A percentile compares a stretch with the other conserved stretches of the same genome.
Conservation (phyloP, 2,888 invertebrate genomes). For the Metellina segmentata region DNA sequence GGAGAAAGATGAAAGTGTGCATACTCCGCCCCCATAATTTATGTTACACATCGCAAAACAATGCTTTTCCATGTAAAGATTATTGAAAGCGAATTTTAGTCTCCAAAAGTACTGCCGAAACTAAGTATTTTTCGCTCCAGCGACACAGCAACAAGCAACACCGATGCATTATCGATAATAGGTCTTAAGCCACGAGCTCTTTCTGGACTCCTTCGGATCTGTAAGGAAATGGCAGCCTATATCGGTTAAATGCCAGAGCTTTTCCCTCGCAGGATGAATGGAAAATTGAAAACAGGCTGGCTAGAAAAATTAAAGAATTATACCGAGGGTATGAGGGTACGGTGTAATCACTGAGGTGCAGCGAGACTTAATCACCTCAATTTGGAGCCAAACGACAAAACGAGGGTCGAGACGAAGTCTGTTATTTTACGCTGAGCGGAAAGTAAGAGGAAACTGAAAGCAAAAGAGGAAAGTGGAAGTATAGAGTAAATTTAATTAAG, state of each 20-base stretch:
- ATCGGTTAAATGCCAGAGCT: neutral
- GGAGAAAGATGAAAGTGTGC: too few species aligned
- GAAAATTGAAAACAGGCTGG: neutral
- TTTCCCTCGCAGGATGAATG: neutral
- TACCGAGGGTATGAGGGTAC: neutral
- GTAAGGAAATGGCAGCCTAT: neutral
- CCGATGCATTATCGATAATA: neutral
- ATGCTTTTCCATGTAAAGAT: constrained; percentile 20
- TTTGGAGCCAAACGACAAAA: neutral
- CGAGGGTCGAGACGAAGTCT: neutral
- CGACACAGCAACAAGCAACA: neutral
- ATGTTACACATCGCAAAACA: constrained; percentile 12
- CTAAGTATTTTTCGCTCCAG: neutral
- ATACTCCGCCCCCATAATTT: constrained; percentile 11
- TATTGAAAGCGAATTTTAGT: constrained; percentile 7
- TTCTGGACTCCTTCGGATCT: too few species aligned
- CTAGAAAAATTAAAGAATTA: neutral
- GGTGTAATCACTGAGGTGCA: neutral
- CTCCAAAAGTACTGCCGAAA: neutral
- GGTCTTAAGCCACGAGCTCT: too few species aligned
- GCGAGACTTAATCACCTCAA: constrained; percentile 1
- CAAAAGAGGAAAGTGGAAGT: neutral
- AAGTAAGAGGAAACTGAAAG: constrained; percentile 5
- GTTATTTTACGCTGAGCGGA: constrained; percentile 22
- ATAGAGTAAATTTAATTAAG: constrained; percentile 17